Base-by-base conservation (phyloP, 2,797 vertebrate genomes). In the Gymnoscopelus microlampas region DNA sequence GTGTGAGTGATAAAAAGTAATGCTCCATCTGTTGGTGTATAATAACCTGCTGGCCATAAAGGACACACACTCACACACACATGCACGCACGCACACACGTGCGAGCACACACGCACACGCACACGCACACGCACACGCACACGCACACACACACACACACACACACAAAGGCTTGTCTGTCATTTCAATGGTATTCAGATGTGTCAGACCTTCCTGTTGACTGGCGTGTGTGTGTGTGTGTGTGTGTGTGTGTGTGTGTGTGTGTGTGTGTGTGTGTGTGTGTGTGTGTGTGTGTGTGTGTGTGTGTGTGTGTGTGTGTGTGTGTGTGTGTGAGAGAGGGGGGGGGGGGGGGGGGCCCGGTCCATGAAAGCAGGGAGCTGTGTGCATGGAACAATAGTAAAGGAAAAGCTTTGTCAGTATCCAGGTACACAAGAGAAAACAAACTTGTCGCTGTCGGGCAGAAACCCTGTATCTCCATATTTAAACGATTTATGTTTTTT, bases 1-100 rank as follows among this genome's bases (percentile, higher is more conserved):
- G 97, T 95, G 95, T 89, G 93, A 93, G 95, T 95, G 95, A 95
- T 98, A 97, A 98, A 96, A 95, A 91, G 95, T 94, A 94, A 95
- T 93, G 94, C 95, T 93, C 97, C 97, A 97, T 98, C 97, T 99
- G 97, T 95, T 94, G 95, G 92, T 94, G 94, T 95, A 96, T 97
- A 98, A 98, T 96, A 97, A 97, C 96, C 96, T 95, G 95, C 94
- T 94, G 95, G 96, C 95, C 94, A 87, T 94, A 94, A 95, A 97
- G 95, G 95, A 95, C 95, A 91, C 84, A 74, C 82, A 84, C 79
- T 71, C 74, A 68, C 73, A 63, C 63, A 51, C 66, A 92, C 92
- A 85, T 90, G 92, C 63, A 91, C 94, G 74, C 69, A 79, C 73
- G 67, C 80, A 77, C 72, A 29, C 51, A 59, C 55, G 24, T 62